Evolutionary conservation across 2,113 vertebrate genomes (phyloP).

Genomic region (Rattus norvegicus): DNA sequence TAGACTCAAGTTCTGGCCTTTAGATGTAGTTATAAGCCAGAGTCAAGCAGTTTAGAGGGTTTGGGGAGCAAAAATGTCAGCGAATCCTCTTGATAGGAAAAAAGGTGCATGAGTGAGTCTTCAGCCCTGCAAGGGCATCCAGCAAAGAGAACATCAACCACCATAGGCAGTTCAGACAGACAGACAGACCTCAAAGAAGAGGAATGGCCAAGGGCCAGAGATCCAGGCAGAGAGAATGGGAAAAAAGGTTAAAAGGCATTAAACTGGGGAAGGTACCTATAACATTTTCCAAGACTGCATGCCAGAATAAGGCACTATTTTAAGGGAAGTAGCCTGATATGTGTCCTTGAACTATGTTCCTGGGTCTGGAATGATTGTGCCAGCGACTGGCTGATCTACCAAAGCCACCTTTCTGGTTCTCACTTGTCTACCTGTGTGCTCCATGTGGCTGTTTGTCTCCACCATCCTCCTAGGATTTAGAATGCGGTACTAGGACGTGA

Average conservation of each 20-base stretch:
- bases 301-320: background rate
- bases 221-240: background rate
- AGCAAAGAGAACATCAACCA: background rate
- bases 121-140: background rate
- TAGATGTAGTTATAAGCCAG: background rate
- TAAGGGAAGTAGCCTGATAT: background rate
- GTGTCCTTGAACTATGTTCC: background rate
- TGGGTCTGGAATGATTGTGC: background rate
- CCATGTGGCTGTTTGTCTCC: background rate
- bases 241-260: background rate
- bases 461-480: background rate
- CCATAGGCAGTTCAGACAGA: background rate
- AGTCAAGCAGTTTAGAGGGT: constrained; percentile 13
- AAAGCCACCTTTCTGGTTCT: background rate
- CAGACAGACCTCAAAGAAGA: background rate
- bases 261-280: background rate
- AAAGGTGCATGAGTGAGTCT: background rate
- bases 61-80: background rate
- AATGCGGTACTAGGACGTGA: background rate
- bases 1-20: constrained; percentile 43
- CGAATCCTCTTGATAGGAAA: background rate
- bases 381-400: background rate
- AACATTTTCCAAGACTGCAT: background rate
- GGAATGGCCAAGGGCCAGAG: background rate
- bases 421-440: background rate